These are phyloP conservation scores for Acanthopagrus latus DNA, from an alignment of 2,797 vertebrate genomes.

Conservation along the genomic window DNA sequence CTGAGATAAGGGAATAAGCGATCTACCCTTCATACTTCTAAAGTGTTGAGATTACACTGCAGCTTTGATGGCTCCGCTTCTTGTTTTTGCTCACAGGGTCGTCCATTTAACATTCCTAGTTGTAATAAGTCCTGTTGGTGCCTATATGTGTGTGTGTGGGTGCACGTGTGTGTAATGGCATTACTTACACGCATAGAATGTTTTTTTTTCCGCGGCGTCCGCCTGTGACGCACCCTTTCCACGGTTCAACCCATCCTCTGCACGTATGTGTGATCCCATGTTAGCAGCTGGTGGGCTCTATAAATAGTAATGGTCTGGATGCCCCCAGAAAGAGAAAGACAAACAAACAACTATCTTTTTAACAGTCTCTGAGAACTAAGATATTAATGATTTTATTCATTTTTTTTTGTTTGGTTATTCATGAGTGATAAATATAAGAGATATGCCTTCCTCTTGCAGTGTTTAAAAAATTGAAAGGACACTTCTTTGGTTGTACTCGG, in stretches of 20 bases:
- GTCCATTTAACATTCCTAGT: conserved; percentile 17
- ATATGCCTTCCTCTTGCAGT: background rate
- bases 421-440: background rate
- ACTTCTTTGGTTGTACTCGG: background rate
- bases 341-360: conserved; percentile 33
- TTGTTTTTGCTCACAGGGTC: conserved; percentile 21
- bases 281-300: conserved; percentile 71
- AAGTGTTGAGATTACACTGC: conserved; percentile 7
- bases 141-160: background rate
- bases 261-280: conserved; percentile 58
- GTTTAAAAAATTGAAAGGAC: background rate
- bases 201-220: conserved; percentile 54
- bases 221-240: conserved; percentile 70
- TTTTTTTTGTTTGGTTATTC: background rate
- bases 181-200: conserved; percentile 35
- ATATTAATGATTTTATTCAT: background rate
- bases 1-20: conserved; percentile 27
- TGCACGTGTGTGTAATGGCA: conserved; percentile 10
- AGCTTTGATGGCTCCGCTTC: conserved; percentile 6
- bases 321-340: conserved; percentile 36
- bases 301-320: conserved; percentile 55
- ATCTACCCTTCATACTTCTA: conserved; percentile 7
- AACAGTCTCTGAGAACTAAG: conserved; percentile 10
- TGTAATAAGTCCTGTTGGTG: conserved; percentile 9
- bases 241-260: conserved; percentile 70